These are phyloP conservation scores for Dynastes maya DNA, from an alignment of 2,888 invertebrate genomes.

Conservation along the genomic window DNA sequence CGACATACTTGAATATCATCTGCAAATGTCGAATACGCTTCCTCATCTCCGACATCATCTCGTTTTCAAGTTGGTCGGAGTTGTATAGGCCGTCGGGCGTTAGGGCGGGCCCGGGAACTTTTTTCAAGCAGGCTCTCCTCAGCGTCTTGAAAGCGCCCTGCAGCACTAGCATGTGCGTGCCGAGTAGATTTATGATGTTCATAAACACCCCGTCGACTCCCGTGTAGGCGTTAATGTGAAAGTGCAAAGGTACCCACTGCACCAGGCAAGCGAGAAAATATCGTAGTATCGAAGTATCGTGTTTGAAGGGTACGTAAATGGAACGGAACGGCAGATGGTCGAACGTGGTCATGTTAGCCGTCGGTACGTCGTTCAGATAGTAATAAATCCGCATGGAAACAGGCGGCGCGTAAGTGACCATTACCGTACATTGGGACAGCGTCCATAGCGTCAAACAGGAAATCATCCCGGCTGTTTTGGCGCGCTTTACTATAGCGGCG, in stretches of 20 bases:
- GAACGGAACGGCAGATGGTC: conserved; percentile 5
- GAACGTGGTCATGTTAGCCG: conserved; percentile 21
- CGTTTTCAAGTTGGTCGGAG: conserved; percentile 51
- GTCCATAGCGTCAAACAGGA: conserved; percentile 59
- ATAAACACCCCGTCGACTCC: conserved; percentile 65
- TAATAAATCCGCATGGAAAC: conserved; percentile 54
- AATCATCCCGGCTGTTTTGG: conserved; percentile 58
- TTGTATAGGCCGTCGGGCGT: conserved; percentile 13
- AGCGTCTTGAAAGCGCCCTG: conserved; percentile 65
- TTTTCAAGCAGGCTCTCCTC: conserved; percentile 55
- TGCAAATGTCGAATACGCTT: conserved; percentile 63
- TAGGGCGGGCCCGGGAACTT: conserved; percentile 29
- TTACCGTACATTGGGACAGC: conserved; percentile 61
- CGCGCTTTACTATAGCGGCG: conserved; percentile 55
- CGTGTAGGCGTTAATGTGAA: conserved; percentile 63
- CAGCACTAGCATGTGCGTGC: conserved; percentile 62
- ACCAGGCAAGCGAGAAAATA: conserved; percentile 64
- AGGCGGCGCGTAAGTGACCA: conserved; percentile 61
- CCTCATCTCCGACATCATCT: conserved; percentile 62
- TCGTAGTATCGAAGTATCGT: conserved; percentile 58
- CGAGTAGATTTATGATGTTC: conserved; percentile 66
- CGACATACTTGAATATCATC: conserved; percentile 60
- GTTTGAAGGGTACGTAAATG: conserved; percentile 61
- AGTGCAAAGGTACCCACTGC: conserved; percentile 65
- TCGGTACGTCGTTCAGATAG: conserved; percentile 13